A percentile compares a stretch with the other conserved stretches of the same genome.
Evolutionary conservation across 2,113 vertebrate species (phyloP).

Genomic region (Bubo bubo): DNA sequence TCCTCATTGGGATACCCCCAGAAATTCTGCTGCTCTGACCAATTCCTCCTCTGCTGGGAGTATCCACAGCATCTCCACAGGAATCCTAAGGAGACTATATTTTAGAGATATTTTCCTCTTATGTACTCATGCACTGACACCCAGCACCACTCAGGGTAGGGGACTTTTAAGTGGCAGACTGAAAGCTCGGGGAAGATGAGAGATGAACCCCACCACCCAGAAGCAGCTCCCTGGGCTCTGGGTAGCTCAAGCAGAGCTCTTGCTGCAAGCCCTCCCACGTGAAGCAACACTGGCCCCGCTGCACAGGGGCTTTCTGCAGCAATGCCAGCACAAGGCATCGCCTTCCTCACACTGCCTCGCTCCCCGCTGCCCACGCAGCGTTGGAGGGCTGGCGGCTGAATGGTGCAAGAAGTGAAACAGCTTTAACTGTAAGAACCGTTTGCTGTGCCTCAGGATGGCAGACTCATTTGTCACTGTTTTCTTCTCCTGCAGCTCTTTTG

Average conservation of each 20-base stretch:
- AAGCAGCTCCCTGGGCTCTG: not conserved
- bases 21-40: not conserved
- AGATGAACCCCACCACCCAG: not conserved
- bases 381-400: not conserved
- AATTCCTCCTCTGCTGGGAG: not conserved
- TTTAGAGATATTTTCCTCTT: not conserved
- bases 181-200: not conserved
- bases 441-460: not conserved
- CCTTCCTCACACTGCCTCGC: accelerated
- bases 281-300: not conserved
- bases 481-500: slow-evolving; percentile 34
- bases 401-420: not conserved
- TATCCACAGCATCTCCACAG: not conserved
- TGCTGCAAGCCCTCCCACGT: accelerated
- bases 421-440: slow-evolving; percentile 6
- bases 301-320: not conserved
- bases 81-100: not conserved
- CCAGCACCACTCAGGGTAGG: not conserved
- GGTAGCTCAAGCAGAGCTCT: not conserved
- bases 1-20: not conserved
- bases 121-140: accelerated
- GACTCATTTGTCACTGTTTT: slow-evolving; percentile 64
- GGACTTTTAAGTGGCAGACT: not conserved
- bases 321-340: accelerated
- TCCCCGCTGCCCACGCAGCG: not conserved